Base-by-base conservation (phyloP, 2,113 vertebrate genomes). In the Pyxicephalus adspersus region DNA sequence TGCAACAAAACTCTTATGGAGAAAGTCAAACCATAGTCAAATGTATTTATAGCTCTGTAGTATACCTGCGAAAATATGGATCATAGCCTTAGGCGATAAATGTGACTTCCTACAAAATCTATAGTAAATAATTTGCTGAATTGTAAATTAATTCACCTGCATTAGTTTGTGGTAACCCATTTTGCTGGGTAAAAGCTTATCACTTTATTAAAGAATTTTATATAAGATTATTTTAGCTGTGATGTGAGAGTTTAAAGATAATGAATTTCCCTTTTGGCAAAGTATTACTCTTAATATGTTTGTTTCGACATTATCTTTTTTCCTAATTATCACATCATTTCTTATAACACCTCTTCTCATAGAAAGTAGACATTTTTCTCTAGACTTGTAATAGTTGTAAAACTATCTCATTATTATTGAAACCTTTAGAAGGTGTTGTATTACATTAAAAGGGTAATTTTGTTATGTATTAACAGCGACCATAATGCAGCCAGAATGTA, bases 61-160 rank as follows among this genome's bases (percentile, higher is more conserved):
- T 61, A 61, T 61, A 26, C 25, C 58, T 25, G 25, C 2, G 23
- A 20, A 61, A 61, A 61, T 61, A 61, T 61, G 58, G 13, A 61
- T 61, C 25, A 26, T 61, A 61, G n/a, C 58, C 58, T 61, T 15
- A 61, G 58, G 58, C 22, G 11, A 61, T 61, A 61, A 61, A 61
- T 61, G 25, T 25, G 58, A 61, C 25, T 25, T 61, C 58, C 22
- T 61, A 61, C 23, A 61, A 61, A 61, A 61, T 61, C 58, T 61
- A 61, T 22, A 22, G 3, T 61, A 61, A 61, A 61, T 61, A 61
- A 61, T 61, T 61, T 61, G 58, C 58, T 25, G 58, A 61, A 61
- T 61, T 61, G 11, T 61, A 61, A 61, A 61, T 61, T 6, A 61
- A 9, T 25, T 23, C 58, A 25, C 54, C 54, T 55, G 54, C 54